Evolutionary conservation across 2,888 invertebrate genomes (phyloP).

Genomic region (Diplazon laetatorius): DNA sequence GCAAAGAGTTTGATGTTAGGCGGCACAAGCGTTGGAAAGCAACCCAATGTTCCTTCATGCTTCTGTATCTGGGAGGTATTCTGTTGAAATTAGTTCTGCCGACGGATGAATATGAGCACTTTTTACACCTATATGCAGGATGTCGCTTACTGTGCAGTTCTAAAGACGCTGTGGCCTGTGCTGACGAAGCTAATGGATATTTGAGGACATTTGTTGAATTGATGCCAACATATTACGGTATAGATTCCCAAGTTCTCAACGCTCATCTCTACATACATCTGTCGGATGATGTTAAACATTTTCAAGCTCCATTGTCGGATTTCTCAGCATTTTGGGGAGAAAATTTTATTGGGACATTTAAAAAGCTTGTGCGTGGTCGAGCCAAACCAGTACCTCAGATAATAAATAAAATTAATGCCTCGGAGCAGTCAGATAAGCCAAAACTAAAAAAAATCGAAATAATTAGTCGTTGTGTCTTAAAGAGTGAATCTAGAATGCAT

Average conservation of each 20-base stretch:
- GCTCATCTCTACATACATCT: constrained; percentile 64
- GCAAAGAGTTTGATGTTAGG: constrained; percentile 60
- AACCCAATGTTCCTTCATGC: constrained; percentile 64
- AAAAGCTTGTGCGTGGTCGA: constrained; percentile 43
- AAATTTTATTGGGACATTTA: constrained; percentile 63
- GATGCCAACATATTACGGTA: constrained; percentile 62
- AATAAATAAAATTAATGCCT: constrained; percentile 42
- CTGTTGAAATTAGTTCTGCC: constrained; percentile 54
- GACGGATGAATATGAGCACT: constrained; percentile 58
- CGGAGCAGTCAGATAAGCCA: constrained; percentile 36
- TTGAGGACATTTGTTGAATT: constrained; percentile 55
- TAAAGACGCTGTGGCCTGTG: constrained; percentile 32
- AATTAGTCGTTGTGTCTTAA: constrained; percentile 5
- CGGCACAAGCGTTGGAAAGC: constrained; percentile 65
- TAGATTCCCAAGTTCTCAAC: constrained; percentile 59
- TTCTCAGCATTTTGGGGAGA: constrained; percentile 65
- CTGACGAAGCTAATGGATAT: constrained; percentile 51
- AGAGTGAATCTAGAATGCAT: constrained; percentile 2
- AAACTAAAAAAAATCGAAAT: constrained; percentile 21
- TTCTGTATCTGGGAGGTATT: constrained; percentile 58
- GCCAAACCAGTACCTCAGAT: constrained; percentile 57
- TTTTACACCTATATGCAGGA: constrained; percentile 54
- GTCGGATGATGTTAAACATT: constrained; percentile 61
- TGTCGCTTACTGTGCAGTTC: constrained; percentile 56
- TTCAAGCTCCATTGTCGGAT: constrained; percentile 49